These are phyloP conservation scores for Agrotis clavis DNA, from an alignment of 2,888 invertebrate species.

Conservation along the genomic window DNA sequence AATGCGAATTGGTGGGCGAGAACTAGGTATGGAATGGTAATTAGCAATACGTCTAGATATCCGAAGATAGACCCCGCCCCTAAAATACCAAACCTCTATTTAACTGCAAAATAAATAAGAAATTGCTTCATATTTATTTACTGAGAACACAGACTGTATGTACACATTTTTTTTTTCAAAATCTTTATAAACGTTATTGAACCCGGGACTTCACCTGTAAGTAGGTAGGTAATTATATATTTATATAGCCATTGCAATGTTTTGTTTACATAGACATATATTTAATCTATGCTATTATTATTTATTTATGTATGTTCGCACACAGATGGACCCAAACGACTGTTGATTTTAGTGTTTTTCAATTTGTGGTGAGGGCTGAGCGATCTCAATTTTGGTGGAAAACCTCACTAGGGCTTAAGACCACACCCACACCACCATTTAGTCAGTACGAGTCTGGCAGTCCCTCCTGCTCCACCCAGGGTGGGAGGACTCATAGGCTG, in stretches of 20 bases:
- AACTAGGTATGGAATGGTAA: too few relatives aligned
- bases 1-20: too few relatives aligned
- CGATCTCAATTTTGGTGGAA: too few relatives aligned
- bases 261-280: constrained; percentile 33
- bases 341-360: constrained; percentile 13
- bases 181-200: constrained; percentile 24
- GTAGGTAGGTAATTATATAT: constrained; percentile 19
- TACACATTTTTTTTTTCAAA: background rate
- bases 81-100: background rate
- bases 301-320: constrained; percentile 26
- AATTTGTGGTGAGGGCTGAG: too few relatives aligned
- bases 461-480: too few relatives aligned
- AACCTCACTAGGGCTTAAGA: too few relatives aligned
- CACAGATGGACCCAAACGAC: constrained; percentile 12
- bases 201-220: constrained; percentile 28
- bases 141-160: background rate
- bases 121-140: constrained; percentile 24
- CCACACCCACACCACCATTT: too few relatives aligned
- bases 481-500: too few relatives aligned
- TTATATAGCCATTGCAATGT: constrained; percentile 38
- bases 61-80: background rate
- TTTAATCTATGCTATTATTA: constrained; percentile 41
- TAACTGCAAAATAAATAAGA: constrained; percentile 29
- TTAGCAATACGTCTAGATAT: too few relatives aligned
- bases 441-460: too few relatives aligned